phyloP scores from a whole-genome alignment of 2,888 invertebrate genomes.

The Dendrolimus pini region DNA sequence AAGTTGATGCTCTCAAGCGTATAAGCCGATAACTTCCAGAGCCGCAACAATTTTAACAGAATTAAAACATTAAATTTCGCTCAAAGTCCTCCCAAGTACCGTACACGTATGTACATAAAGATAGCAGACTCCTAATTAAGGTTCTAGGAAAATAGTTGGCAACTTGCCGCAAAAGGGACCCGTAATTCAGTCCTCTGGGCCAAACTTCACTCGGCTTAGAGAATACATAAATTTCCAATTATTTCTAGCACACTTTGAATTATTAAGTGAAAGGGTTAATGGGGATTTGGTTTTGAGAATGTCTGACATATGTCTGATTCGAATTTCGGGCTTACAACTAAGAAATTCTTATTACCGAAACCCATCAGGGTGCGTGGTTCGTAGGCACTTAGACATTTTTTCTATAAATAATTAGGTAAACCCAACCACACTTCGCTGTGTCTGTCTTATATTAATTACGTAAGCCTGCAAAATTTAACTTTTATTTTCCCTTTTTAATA shows the following conservation, averaged over 20 bases:
- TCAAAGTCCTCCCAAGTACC: not conserved
- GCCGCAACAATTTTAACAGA: not conserved
- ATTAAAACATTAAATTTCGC: not conserved
- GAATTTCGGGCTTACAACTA: no score
- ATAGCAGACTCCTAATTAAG: conserved; percentile 3
- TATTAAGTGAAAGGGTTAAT: not conserved
- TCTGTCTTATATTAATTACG: no score
- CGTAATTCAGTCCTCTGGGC: conserved; percentile 1
- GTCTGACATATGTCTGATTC: no score
- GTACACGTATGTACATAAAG: not conserved
- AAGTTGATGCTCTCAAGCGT: not conserved
- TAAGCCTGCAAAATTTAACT: no score
- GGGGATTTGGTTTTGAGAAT: not conserved
- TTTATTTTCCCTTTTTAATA: no score
- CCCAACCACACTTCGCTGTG: no score
- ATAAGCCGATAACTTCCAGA: not conserved
- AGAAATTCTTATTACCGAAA: no score
- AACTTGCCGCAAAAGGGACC: conserved; percentile 4
- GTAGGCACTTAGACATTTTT: no score
- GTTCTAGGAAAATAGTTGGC: conserved; percentile 3
- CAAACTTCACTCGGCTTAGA: not conserved
- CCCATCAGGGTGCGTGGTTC: no score
- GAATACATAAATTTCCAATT: not conserved
- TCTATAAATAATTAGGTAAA: no score
- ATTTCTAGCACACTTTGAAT: not conserved